Conservation (phyloP, 1,140 invertebrate species). For the Drosophila biarmipes region DNA sequence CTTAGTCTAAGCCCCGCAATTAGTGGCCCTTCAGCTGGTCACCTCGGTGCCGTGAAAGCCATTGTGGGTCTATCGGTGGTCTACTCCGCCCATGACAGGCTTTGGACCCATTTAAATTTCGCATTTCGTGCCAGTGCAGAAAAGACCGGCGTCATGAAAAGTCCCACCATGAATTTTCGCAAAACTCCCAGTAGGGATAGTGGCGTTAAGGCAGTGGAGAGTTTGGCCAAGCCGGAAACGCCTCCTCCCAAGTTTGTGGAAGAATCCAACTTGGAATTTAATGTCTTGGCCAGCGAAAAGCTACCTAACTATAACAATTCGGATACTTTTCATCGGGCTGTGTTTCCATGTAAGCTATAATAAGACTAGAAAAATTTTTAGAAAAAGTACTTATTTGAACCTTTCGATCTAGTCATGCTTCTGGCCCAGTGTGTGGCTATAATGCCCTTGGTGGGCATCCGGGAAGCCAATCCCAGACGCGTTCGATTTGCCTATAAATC, state of each 20-base stretch:
- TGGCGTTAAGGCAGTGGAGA: background rate
- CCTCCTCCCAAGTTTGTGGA: slow-evolving; percentile 9
- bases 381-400: background rate
- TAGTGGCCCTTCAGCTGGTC: slow-evolving; percentile 16
- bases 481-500: slow-evolving; percentile 62
- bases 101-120: slow-evolving; percentile 16
- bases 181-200: slow-evolving; percentile 14
- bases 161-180: slow-evolving; percentile 50
- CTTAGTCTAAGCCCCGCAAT: slow-evolving; percentile 44
- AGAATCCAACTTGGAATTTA: slow-evolving; percentile 26
- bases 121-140: slow-evolving; percentile 50
- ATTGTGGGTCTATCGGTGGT: slow-evolving; percentile 6
- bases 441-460: slow-evolving; percentile 65
- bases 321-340: slow-evolving; percentile 68
- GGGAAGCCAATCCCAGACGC: slow-evolving; percentile 51
- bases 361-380: too few species aligned
- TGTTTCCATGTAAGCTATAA: slow-evolving; percentile 53
- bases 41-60: background rate
- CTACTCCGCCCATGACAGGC: slow-evolving; percentile 20
- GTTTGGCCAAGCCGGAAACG: background rate
- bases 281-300: slow-evolving; percentile 42
- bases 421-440: slow-evolving; percentile 71
- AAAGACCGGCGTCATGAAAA: slow-evolving; percentile 51
- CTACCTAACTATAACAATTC: slow-evolving; percentile 29
- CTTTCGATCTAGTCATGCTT: slow-evolving; percentile 58